These are phyloP conservation scores for Eupelmus urozonus DNA, from an alignment of 2,888 invertebrate species.

Conservation along the genomic window DNA sequence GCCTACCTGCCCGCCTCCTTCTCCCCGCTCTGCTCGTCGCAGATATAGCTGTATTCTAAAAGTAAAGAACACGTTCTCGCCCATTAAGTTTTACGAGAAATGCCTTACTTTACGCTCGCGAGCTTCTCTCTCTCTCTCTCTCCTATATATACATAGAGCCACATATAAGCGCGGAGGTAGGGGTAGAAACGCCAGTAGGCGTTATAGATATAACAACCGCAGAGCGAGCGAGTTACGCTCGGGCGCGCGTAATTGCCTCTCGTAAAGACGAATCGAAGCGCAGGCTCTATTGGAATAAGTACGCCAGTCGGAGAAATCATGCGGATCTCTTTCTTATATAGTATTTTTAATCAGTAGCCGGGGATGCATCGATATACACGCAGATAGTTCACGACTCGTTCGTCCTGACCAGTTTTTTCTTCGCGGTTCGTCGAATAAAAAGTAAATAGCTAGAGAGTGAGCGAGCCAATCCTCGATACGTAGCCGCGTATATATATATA, in stretches of 20 bases:
- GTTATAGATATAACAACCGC: slow-evolving; percentile 46
- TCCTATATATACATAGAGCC: neutral
- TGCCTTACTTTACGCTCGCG: slow-evolving; percentile 43
- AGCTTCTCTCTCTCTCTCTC: neutral
- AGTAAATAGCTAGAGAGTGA: neutral
- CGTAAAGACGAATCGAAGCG: slow-evolving; percentile 65
- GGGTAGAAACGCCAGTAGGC: neutral
- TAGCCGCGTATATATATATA: neutral
- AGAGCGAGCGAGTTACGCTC: slow-evolving; percentile 63
- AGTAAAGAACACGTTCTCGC: slow-evolving; percentile 57
- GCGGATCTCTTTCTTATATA: neutral
- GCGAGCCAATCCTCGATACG: slow-evolving; percentile 7
- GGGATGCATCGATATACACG: neutral
- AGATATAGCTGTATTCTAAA: slow-evolving; percentile 48
- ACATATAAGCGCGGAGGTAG: neutral
- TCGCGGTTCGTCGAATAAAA: too few species aligned
- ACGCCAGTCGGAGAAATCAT: neutral
- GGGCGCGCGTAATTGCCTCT: slow-evolving; percentile 64
- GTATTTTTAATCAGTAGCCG: slow-evolving; percentile 7
- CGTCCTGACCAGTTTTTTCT: too few species aligned
- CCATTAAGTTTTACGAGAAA: slow-evolving; percentile 59
- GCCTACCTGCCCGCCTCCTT: slow-evolving; percentile 4
- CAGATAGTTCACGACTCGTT: too few species aligned
- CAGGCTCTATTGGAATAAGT: slow-evolving; percentile 22
- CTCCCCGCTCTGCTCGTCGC: neutral